Percentiles rank a stretch among this genome's conserved stretches.
Evolutionary conservation across 2,888 invertebrate species (phyloP).

Genomic region (Tachina grossa): DNA sequence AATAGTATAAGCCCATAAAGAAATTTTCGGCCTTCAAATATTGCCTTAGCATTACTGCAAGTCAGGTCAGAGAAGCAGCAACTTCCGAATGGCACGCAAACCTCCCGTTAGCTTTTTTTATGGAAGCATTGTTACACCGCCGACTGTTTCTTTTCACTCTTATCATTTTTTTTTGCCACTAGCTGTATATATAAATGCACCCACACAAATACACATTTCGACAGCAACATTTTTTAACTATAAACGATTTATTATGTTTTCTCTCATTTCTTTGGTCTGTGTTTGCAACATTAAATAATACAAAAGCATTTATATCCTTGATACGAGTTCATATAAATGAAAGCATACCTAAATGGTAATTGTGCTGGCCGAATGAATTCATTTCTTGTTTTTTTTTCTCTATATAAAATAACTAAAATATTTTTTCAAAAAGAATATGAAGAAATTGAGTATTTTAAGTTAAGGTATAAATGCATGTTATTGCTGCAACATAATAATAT

Average conservation of each 20-base stretch:
- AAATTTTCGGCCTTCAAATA: too few relatives aligned
- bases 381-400: background rate
- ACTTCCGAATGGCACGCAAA: too few relatives aligned
- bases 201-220: constrained; percentile 28
- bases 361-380: constrained; percentile 47
- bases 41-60: too few relatives aligned
- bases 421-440: constrained; percentile 32
- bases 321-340: constrained; percentile 31
- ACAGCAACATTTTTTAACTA: constrained; percentile 7
- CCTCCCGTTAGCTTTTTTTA: too few relatives aligned
- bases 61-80: too few relatives aligned
- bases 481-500: background rate
- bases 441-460: constrained; percentile 51
- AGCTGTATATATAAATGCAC: background rate
- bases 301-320: constrained; percentile 61
- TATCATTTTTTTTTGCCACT: background rate
- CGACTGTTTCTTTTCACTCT: too few relatives aligned
- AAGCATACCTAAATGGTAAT: constrained; percentile 48
- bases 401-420: constrained; percentile 6
- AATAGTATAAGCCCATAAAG: too few relatives aligned
- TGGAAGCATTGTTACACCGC: too few relatives aligned
- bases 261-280: constrained; percentile 50
- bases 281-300: constrained; percentile 64
- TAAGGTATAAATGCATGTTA: constrained; percentile 22
- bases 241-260: constrained; percentile 25